Conservation (phyloP, 2,113 vertebrate species). For the Pelvicachromis taeniatus region DNA sequence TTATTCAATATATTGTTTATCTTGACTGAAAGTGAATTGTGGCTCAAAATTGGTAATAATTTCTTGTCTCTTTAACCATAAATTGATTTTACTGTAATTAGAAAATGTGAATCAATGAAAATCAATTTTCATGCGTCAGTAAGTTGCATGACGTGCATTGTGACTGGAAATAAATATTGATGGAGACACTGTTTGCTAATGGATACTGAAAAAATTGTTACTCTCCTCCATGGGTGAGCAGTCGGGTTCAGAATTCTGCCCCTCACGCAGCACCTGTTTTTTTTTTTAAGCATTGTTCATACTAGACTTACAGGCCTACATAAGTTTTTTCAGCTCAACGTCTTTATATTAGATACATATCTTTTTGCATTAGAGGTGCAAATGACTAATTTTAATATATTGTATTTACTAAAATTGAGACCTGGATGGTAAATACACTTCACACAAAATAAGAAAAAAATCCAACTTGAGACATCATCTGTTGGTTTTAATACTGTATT, state of each 20-base stretch:
- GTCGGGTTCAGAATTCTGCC: not conserved
- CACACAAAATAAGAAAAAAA: too few species aligned
- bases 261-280: not conserved
- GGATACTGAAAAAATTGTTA: not conserved
- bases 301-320: not conserved
- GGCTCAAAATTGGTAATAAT: not conserved
- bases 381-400: not conserved
- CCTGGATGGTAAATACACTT: not conserved
- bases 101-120: constrained; percentile 7
- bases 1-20: not conserved
- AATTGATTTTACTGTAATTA: constrained; percentile 24
- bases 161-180: not conserved
- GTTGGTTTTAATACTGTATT: too few species aligned
- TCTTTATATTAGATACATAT: not conserved
- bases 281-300: not conserved
- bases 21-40: not conserved
- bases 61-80: not conserved
- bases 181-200: not conserved
- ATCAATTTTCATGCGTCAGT: not conserved
- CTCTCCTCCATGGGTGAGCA: not conserved
- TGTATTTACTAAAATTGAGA: not conserved
- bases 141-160: not conserved
- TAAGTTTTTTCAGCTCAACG: not conserved
- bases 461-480: too few species aligned
- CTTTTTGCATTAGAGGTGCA: not conserved